phyloP scores from a whole-genome alignment of 1,140 invertebrate genomes.

The Lucilia cuprina region DNA sequence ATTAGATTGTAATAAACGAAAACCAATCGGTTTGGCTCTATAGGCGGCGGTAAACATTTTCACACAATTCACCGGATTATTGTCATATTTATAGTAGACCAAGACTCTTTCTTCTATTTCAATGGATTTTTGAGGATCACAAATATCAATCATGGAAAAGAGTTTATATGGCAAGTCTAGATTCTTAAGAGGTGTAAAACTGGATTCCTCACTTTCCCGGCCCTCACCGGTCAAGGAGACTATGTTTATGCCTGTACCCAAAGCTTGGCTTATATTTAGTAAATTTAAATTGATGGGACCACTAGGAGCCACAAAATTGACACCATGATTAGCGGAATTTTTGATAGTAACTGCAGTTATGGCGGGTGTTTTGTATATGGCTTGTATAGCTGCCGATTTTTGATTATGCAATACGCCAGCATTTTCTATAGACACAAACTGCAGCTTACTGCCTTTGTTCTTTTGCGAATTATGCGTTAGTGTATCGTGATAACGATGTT shows the following conservation, averaged over 20 bases:
- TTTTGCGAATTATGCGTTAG: constrained; percentile 75
- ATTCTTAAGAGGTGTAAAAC: constrained; percentile 82
- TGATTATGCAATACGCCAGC: constrained; percentile 96
- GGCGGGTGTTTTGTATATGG: constrained; percentile 83
- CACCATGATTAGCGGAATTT: constrained; percentile 87
- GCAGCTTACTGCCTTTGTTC: constrained; percentile 76
- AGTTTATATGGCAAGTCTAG: constrained; percentile 90
- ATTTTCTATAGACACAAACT: constrained; percentile 88
- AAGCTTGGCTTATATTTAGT: constrained; percentile 79
- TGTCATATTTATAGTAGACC: constrained; percentile 97
- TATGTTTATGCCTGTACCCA: constrained; percentile 89
- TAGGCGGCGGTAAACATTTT: constrained; percentile 93
- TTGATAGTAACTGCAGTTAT: constrained; percentile 85
- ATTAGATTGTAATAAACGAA: constrained; percentile 91
- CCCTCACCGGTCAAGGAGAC: constrained; percentile 92
- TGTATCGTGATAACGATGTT: constrained; percentile 81
- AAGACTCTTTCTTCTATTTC: constrained; percentile 88
- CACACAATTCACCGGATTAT: constrained; percentile 94
- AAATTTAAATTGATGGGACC: constrained; percentile 76
- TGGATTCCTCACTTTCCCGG: constrained; percentile 84
- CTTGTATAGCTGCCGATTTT: constrained; percentile 90
- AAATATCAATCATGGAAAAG: constrained; percentile 96
- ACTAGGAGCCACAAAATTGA: constrained; percentile 89
- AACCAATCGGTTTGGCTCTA: constrained; percentile 85
- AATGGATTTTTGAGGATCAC: constrained; percentile 92